Conservation (phyloP, 2,113 vertebrate genomes). For the Halichoerus grypus region DNA sequence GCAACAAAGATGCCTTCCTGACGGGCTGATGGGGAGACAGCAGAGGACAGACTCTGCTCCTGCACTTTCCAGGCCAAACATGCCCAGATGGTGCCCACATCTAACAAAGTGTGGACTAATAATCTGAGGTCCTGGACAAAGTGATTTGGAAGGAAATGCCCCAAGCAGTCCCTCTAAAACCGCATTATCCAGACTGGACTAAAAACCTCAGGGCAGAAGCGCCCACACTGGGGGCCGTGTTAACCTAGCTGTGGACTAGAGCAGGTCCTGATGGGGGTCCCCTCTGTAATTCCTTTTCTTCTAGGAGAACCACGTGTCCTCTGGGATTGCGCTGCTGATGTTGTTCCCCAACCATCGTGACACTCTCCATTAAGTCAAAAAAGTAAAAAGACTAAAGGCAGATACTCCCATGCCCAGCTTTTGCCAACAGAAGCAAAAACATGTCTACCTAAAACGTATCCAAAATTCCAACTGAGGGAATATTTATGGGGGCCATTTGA, state of each 20-base stretch:
- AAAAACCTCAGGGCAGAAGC: too few relatives aligned
- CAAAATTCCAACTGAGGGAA: not conserved
- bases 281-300: not conserved
- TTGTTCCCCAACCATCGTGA: not conserved
- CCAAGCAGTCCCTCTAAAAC: not conserved
- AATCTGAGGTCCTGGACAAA: not conserved
- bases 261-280: not conserved
- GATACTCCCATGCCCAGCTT: not conserved
- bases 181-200: not conserved
- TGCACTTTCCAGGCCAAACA: not conserved
- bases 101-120: not conserved
- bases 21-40: not conserved
- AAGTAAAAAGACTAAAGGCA: not conserved
- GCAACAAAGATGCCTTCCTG: rapidly evolving
- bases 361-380: not conserved
- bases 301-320: not conserved
- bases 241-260: not conserved
- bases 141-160: not conserved
- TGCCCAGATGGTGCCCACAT: too few relatives aligned
- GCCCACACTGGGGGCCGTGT: not conserved
- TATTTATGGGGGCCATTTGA: not conserved
- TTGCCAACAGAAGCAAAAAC: not conserved
- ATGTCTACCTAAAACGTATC: not conserved
- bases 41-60: not conserved
- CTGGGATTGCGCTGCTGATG: not conserved